Conservation (phyloP, 2,888 invertebrate species). For the Saturnia pavonia region DNA sequence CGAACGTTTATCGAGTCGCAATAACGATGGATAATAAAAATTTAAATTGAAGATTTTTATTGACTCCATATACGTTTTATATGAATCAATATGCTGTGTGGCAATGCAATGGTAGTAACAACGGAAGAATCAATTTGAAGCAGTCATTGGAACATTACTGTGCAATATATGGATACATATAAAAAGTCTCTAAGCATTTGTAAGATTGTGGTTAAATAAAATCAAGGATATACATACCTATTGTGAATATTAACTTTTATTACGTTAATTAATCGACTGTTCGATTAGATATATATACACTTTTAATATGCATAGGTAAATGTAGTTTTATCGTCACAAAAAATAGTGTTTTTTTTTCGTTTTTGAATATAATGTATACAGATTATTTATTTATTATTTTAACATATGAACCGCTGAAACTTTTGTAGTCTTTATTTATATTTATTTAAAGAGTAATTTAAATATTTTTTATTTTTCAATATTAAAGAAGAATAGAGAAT, state of each 20-base stretch:
- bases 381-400: neutral
- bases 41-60: neutral
- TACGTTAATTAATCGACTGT: no score
- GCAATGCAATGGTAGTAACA: constrained; percentile 42
- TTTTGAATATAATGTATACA: no score
- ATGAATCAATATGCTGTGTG: neutral
- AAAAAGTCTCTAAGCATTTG: neutral
- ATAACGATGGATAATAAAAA: neutral
- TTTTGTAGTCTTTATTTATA: neutral
- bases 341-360: neutral
- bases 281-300: no score
- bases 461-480: no score
- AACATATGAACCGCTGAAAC: neutral
- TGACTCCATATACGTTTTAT: neutral
- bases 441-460: no score
- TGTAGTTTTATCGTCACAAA: neutral
- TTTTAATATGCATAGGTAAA: no score
- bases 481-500: neutral
- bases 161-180: neutral
- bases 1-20: neutral
- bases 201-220: neutral
- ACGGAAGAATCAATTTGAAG: constrained; percentile 40
- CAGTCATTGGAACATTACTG: constrained; percentile 40
- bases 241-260: no score
- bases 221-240: no score